A percentile compares a stretch with the other conserved stretches of the same genome.
Evolutionary conservation across 2,888 invertebrate species (phyloP).

Genomic region (Ashinkailepas kermadecensis): DNA sequence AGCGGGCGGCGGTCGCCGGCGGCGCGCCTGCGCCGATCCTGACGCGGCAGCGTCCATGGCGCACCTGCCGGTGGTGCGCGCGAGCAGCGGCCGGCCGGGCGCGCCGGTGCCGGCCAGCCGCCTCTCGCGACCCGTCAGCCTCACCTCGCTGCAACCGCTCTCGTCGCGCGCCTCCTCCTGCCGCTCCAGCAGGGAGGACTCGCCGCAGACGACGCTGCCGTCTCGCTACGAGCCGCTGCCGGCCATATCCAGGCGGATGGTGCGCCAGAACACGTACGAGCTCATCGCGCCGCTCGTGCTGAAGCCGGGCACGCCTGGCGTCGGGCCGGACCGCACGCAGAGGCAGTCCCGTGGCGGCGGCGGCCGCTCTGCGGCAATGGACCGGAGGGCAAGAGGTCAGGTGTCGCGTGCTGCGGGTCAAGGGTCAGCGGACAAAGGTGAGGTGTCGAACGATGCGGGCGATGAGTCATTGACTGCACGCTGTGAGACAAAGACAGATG

Average conservation of each 20-base stretch:
- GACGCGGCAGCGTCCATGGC: background rate
- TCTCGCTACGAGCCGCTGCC: conserved; percentile 10
- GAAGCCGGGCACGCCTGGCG: background rate
- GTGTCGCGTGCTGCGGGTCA: background rate
- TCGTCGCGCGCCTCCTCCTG: background rate
- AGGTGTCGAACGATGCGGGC: background rate
- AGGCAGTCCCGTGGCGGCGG: background rate
- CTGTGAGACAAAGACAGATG: background rate
- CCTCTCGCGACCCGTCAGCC: background rate
- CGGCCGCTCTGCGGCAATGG: background rate
- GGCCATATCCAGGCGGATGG: conserved; percentile 4
- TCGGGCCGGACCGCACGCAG: background rate
- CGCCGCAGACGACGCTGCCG: background rate
- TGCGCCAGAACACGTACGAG: conserved; percentile 8
- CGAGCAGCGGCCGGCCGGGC: conserved; percentile 1
- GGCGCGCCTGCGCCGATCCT: background rate
- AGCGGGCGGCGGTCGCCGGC: background rate
- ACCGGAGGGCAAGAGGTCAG: background rate
- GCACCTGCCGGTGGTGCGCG: conserved; percentile 13
- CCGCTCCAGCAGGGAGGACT: background rate
- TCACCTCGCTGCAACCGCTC: background rate
- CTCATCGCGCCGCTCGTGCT: background rate
- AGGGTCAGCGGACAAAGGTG: background rate
- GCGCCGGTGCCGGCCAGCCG: background rate
- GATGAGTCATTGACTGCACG: background rate